phyloP scores from a whole-genome alignment of 2,888 invertebrate species.

The Branchinecta sandiegonensis region DNA sequence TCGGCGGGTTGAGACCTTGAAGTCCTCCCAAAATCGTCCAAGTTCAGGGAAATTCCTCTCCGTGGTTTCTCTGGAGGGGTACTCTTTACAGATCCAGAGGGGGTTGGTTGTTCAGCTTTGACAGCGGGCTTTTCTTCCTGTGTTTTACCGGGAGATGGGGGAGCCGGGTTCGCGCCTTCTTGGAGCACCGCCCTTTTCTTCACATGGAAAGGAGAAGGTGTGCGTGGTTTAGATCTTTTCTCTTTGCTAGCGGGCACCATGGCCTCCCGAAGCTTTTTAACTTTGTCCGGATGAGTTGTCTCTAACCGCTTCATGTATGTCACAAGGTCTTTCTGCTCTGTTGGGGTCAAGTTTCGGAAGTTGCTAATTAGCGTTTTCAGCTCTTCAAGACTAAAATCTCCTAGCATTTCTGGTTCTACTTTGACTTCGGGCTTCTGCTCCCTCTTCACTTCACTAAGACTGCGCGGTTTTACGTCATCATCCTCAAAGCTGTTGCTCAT shows the following conservation, averaged over 20 bases:
- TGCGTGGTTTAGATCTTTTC: not conserved
- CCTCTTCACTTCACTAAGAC: not conserved
- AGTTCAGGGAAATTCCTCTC: conserved; percentile 3
- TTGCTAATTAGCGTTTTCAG: conserved; percentile 63
- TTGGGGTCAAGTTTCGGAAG: conserved; percentile 59
- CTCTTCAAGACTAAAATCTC: conserved; percentile 54
- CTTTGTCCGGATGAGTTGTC: conserved; percentile 56
- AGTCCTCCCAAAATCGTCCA: not conserved
- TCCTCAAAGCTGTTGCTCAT: not conserved
- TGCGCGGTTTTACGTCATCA: not conserved
- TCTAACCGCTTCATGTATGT: conserved; percentile 66
- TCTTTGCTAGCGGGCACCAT: conserved; percentile 35
- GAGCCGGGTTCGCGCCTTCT: conserved; percentile 6
- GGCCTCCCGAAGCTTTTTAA: conserved; percentile 57
- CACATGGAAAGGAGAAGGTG: not conserved
- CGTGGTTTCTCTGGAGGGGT: not conserved
- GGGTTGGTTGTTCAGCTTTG: too few relatives aligned
- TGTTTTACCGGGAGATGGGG: not conserved
- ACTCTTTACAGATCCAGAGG: too few relatives aligned
- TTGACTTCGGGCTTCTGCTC: not conserved
- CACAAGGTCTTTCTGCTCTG: conserved; percentile 68
- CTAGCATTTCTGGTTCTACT: conserved; percentile 23
- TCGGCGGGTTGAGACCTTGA: not conserved
- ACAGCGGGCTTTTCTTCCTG: too few relatives aligned
- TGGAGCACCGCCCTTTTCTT: not conserved